phyloP scores from a whole-genome alignment of 2,888 invertebrate species.

The Apodemia mormo region DNA sequence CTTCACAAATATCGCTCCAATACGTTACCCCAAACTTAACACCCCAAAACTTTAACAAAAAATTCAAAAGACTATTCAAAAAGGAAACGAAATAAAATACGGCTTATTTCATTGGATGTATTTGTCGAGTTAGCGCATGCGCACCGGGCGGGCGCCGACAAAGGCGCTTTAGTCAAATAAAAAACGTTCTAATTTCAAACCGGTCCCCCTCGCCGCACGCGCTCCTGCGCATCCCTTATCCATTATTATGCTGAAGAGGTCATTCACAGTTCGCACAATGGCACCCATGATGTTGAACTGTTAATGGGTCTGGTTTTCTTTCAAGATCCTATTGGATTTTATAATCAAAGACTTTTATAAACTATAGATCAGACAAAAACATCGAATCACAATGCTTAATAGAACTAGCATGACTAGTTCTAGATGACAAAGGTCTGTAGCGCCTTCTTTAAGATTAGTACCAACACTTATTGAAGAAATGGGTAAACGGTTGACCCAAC shows the following conservation, averaged over 20 bases:
- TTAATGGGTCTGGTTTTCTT: slow-evolving; percentile 62
- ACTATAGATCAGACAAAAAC: slow-evolving; percentile 4
- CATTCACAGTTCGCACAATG: slow-evolving; percentile 80
- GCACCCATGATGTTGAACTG: slow-evolving; percentile 58
- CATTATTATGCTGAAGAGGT: slow-evolving; percentile 80
- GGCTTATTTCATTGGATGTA: slow-evolving; percentile 78
- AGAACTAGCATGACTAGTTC: no score
- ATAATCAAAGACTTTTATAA: slow-evolving; percentile 18
- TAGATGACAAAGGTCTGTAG: no score
- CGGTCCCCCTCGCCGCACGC: slow-evolving; percentile 75
- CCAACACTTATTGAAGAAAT: no score
- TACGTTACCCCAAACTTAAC: slow-evolving; percentile 36
- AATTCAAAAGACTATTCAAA: slow-evolving; percentile 62
- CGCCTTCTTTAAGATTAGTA: no score
- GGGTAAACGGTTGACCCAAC: no score
- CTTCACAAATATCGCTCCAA: slow-evolving; percentile 35
- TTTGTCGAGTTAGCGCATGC: slow-evolving; percentile 80
- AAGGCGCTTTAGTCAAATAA: slow-evolving; percentile 64
- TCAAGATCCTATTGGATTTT: slow-evolving; percentile 46
- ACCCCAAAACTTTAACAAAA: slow-evolving; percentile 42
- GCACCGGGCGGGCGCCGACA: slow-evolving; percentile 78
- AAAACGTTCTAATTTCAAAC: slow-evolving; percentile 82
- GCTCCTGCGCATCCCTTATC: slow-evolving; percentile 78
- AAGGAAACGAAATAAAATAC: slow-evolving; percentile 73
- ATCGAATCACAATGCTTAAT: neutral